These are phyloP conservation scores for Conus betulinus DNA, from an alignment of 1,140 invertebrate species.

Conservation along the genomic window DNA sequence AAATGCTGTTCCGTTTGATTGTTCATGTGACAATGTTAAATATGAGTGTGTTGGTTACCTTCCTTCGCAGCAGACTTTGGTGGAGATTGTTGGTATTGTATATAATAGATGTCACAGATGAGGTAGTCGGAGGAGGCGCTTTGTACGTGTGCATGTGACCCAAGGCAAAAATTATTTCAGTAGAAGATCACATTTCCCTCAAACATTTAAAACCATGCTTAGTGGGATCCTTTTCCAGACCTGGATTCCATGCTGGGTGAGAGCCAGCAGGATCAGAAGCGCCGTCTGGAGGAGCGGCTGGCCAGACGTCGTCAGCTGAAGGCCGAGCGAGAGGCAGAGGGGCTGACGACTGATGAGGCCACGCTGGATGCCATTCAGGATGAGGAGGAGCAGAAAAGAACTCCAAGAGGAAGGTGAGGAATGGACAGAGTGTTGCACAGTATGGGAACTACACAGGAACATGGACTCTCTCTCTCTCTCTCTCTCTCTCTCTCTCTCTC, in stretches of 20 bases:
- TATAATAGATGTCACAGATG: too few relatives aligned
- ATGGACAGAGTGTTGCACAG: not conserved
- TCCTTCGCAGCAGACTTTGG: too few relatives aligned
- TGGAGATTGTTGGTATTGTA: too few relatives aligned
- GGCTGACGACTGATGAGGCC: slow-evolving; percentile 61
- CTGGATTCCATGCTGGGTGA: slow-evolving; percentile 58
- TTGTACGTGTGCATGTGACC: too few relatives aligned
- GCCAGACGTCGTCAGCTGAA: slow-evolving; percentile 52
- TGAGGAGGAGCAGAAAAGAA: slow-evolving; percentile 54
- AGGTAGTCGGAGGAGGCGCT: too few relatives aligned
- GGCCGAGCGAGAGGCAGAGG: slow-evolving; percentile 61
- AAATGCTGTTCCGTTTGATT: not conserved
- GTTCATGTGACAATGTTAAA: not conserved
- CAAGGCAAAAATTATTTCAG: too few relatives aligned
- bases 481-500: too few relatives aligned
- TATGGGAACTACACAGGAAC: too few relatives aligned
- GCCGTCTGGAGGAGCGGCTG: slow-evolving; percentile 53
- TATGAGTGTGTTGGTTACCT: not conserved
- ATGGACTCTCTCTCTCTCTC: too few relatives aligned
- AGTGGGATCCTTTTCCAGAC: slow-evolving; percentile 37
- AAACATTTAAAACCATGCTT: too few relatives aligned
- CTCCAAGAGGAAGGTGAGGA: slow-evolving; percentile 53
- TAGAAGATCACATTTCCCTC: too few relatives aligned
- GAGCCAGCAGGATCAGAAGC: slow-evolving; percentile 53
- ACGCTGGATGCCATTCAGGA: slow-evolving; percentile 57